phyloP scores from a whole-genome alignment of 1,140 invertebrate species.

The Brachionus angularis region DNA sequence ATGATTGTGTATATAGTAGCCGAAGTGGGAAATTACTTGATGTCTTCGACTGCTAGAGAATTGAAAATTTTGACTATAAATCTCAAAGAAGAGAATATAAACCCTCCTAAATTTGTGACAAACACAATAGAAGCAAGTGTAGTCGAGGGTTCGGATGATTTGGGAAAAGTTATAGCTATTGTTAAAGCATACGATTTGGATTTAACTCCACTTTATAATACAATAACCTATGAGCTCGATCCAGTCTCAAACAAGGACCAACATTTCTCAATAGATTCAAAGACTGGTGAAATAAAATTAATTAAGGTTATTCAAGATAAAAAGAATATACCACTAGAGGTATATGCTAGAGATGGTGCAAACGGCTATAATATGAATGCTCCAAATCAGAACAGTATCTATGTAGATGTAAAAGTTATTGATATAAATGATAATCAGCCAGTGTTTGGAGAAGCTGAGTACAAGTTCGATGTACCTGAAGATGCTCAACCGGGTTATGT shows the following conservation, averaged over 20 bases:
- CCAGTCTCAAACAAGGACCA: conserved; percentile 20
- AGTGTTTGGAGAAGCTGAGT: background rate
- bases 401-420: conserved; percentile 37
- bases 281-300: conserved; percentile 39
- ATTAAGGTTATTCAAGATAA: conserved; percentile 32
- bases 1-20: conserved; percentile 41
- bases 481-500: conserved; percentile 8
- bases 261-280: conserved; percentile 31
- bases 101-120: conserved; percentile 38
- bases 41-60: conserved; percentile 28
- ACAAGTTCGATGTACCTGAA: conserved; percentile 31
- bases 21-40: conserved; percentile 21
- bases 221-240: conserved; percentile 21
- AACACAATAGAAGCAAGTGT: conserved; percentile 43
- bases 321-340: conserved; percentile 29
- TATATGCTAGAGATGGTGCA: conserved; percentile 25
- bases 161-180: conserved; percentile 28
- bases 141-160: conserved; percentile 23
- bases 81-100: conserved; percentile 33
- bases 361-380: conserved; percentile 4
- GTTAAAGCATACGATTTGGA: conserved; percentile 42
- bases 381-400: conserved; percentile 29
- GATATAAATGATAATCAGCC: conserved; percentile 42
- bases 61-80: conserved; percentile 31
- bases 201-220: conserved; percentile 5